phyloP scores from a whole-genome alignment of 2,113 vertebrate genomes.

The Microtus ochrogaster region DNA sequence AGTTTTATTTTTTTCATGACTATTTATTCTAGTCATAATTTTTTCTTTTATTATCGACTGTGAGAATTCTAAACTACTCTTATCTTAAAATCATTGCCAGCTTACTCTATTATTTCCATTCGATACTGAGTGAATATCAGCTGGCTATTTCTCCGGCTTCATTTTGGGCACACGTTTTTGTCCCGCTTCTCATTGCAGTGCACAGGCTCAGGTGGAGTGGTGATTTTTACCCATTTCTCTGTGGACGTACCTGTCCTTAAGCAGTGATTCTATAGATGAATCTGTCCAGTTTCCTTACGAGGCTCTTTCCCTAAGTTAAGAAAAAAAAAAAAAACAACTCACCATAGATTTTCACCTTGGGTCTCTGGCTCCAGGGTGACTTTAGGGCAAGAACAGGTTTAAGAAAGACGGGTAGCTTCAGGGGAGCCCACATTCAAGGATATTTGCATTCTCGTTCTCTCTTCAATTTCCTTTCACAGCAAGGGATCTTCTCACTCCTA shows the following conservation, averaged over 20 bases:
- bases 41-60: not conserved
- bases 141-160: not conserved
- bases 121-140: not conserved
- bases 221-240: no score
- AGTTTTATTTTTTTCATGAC: not conserved
- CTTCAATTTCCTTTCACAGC: not conserved
- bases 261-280: not conserved
- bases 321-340: not conserved
- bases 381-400: not conserved
- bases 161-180: not conserved
- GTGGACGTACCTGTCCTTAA: not conserved
- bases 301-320: not conserved
- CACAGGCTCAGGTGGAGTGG: not conserved
- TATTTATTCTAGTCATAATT: constrained; percentile 5
- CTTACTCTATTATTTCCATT: constrained; percentile 18
- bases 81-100: constrained; percentile 21
- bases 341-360: not conserved
- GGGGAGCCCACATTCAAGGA: not conserved
- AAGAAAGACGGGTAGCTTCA: not conserved
- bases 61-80: not conserved
- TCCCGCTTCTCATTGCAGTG: not conserved
- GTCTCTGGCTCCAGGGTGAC: not conserved
- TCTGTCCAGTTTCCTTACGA: not conserved
- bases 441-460: not conserved
- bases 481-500: not conserved